Base-by-base conservation (phyloP, 2,888 invertebrate species). In the Nymphalis polychloros region DNA sequence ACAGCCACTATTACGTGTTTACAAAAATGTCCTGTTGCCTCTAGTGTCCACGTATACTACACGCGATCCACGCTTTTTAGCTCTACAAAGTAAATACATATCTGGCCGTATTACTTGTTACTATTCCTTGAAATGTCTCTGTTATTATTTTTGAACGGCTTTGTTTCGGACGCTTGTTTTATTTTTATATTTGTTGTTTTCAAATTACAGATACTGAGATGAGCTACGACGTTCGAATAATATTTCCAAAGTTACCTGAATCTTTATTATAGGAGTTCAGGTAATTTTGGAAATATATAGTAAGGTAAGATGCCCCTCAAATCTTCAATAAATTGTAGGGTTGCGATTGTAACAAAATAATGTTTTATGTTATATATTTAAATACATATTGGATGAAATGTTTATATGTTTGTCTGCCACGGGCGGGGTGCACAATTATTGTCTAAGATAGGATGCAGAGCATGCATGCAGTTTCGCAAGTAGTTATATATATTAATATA, bases 201-300 rank as follows among this genome's bases (percentile, higher is more conserved):
- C 47, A 65, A 69, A 62, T 69, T 69, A 61, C 69, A 69, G 64
- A 65, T 69, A 55, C 57, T 35, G 57, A 64, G 55, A 41, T 49
- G 53, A 64, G 52, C 60, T 50, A n/a, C 52, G 59, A 50, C 61
- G 49, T 65, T 46, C 61, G 62, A 61, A 49, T 57, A 41, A 60
- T 65, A 69, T 62, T 65, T 64, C 61, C 50, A 68, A 68, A 68
- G 57, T 64, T 64, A 68, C 61, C 64, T 68, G 61, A 64, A 50
- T 55, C 1, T 49, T 35, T 20, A 10, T 62, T 35, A 23, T 17
- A 17, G 41, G 20, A 8, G 27, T 10, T 64, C 68, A 68, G 61
- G 61, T 68, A 68, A 64, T 68, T 64, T 68, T 68, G 64, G 68
- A 59, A 68, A 68, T 64, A 68, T 64, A 61, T 23, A 48, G 46